These are phyloP conservation scores for Eurystomus glaucurus DNA, from an alignment of 2,797 vertebrate species.

Conservation along the genomic window DNA sequence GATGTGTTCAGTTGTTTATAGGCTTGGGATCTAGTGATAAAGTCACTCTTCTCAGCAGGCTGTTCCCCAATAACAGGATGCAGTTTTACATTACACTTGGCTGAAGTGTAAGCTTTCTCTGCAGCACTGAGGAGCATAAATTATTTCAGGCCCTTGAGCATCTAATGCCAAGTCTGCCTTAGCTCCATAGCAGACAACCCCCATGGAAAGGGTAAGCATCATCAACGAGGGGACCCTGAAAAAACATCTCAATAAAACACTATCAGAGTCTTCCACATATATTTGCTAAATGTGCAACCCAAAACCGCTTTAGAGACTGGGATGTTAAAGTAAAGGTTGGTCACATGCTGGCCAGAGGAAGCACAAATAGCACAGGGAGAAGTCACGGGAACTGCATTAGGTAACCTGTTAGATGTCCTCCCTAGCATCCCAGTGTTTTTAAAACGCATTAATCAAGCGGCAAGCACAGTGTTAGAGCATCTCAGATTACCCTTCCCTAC, in stretches of 20 bases:
- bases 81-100: constrained; percentile 62
- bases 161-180: neutral
- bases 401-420: constrained; percentile 49
- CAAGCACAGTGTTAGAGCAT: neutral
- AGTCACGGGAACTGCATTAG: constrained; percentile 32
- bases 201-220: neutral
- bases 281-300: neutral
- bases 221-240: neutral
- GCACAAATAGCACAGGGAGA: constrained; percentile 60
- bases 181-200: neutral
- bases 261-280: neutral
- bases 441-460: neutral
- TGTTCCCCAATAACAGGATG: constrained; percentile 57
- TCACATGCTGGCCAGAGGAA: neutral
- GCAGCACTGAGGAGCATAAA: neutral
- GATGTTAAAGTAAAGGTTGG: neutral
- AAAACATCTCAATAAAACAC: neutral
- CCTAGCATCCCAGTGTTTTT: constrained; percentile 58
- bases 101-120: constrained; percentile 15
- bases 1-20: constrained; percentile 56
- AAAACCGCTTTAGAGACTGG: neutral
- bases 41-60: constrained; percentile 44
- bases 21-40: constrained; percentile 27
- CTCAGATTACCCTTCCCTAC: neutral
- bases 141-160: neutral